A percentile compares a stretch with the other conserved stretches of the same genome.
Conservation (phyloP, 2,797 vertebrate species). For the Oceanodroma leucorhoa region DNA sequence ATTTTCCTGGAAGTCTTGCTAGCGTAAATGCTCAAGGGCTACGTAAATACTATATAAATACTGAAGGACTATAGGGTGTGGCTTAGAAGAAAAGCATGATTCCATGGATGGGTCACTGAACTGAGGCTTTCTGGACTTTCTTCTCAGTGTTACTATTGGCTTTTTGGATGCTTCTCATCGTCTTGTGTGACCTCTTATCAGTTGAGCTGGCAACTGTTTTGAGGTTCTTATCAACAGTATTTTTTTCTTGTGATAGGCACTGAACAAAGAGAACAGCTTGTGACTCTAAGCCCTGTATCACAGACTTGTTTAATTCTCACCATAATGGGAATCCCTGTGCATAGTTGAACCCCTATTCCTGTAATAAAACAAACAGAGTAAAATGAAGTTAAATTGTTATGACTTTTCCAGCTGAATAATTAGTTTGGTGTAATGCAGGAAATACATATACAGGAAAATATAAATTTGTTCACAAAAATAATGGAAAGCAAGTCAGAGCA, state of each 20-base stretch:
- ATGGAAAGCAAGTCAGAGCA: neutral
- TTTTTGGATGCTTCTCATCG: neutral
- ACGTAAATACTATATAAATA: neutral
- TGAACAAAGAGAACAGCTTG: neutral
- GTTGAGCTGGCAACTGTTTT: neutral
- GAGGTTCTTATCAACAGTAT: neutral
- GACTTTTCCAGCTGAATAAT: neutral
- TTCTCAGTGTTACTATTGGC: neutral
- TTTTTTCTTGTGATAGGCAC: neutral
- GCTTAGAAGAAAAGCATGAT: neutral
- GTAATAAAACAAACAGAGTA: neutral
- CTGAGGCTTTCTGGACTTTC: neutral
- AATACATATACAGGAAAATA: neutral
- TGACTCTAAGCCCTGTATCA: neutral
- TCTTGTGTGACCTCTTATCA: neutral
- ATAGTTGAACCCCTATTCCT: neutral
- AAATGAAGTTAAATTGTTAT: neutral
- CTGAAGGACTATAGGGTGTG: neutral
- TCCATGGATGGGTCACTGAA: neutral
- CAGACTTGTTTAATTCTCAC: neutral
- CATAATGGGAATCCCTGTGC: neutral
- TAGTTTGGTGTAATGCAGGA: neutral
- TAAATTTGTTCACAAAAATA: neutral
- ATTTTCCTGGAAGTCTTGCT: neutral
- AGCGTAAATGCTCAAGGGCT: neutral